Conservation (phyloP, 2,797 vertebrate genomes). For the Selene dorsalis region DNA sequence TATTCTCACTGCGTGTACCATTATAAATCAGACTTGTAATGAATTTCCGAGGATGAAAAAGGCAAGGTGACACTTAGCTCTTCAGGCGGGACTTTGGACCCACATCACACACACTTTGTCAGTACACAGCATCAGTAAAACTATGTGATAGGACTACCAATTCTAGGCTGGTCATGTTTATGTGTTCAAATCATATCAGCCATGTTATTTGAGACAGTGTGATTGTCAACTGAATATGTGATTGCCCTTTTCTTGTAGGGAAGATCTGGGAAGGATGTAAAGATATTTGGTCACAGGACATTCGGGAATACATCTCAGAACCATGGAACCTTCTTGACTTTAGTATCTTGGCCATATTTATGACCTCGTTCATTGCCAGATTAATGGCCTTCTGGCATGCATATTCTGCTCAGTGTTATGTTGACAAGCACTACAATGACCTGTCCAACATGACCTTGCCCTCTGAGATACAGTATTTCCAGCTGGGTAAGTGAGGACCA, state of each 20-base stretch:
- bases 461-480: constrained; percentile 93
- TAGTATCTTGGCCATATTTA: constrained; percentile 95
- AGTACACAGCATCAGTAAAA: neutral
- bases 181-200: constrained; percentile 2
- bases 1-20: constrained; percentile 22
- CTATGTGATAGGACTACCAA: neutral
- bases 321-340: constrained; percentile 98
- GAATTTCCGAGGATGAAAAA: constrained; percentile 26
- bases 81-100: neutral
- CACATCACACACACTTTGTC: neutral
- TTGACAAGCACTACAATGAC: constrained; percentile 87
- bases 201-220: neutral
- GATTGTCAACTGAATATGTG: neutral
- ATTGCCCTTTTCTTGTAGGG: constrained; percentile 78
- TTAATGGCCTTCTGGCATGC: constrained; percentile 98
- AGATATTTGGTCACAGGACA: constrained; percentile 95
- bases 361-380: constrained; percentile 94
- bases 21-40: constrained; percentile 45
- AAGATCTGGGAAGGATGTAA: constrained; percentile 98
- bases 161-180: neutral
- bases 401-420: constrained; percentile 90
- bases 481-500: constrained; percentile 87
- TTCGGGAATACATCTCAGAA: constrained; percentile 93
- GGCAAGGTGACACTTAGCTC: constrained; percentile 32
- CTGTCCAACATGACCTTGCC: constrained; percentile 88